Conservation (phyloP, 2,113 vertebrate species). For the Setophaga coronata region DNA sequence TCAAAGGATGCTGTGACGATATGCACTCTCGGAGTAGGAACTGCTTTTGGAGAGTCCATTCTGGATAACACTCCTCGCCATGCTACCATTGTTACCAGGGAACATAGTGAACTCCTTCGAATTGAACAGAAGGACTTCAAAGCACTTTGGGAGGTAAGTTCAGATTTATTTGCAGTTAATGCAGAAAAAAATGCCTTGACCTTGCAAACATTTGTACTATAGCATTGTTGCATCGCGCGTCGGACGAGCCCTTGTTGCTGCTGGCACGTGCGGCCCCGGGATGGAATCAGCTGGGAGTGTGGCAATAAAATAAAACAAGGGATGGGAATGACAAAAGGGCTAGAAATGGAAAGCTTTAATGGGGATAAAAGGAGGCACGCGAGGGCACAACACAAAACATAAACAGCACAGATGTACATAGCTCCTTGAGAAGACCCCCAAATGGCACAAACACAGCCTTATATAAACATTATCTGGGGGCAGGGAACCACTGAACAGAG, state of each 20-base stretch:
- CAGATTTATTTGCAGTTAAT: neutral
- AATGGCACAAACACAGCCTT: neutral
- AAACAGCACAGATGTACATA: neutral
- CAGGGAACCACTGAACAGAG: neutral
- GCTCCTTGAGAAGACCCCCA: neutral
- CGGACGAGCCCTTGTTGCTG: neutral
- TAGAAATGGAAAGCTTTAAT: neutral
- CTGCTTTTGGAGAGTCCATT: conserved; percentile 96
- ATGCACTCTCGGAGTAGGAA: conserved; percentile 94
- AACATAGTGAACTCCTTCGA: conserved; percentile 91
- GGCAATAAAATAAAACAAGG: neutral
- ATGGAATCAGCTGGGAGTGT: neutral
- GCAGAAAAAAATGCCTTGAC: neutral
- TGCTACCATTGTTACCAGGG: conserved; percentile 93
- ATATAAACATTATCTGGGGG: neutral
- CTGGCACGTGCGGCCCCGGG: accelerated
- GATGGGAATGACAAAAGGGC: neutral
- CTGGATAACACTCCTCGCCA: conserved; percentile 96
- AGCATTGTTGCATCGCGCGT: neutral
- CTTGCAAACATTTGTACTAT: neutral
- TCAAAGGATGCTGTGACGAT: conserved; percentile 93
- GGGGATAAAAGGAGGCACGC: accelerated
- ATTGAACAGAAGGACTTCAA: conserved; percentile 96
- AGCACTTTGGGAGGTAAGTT: conserved; percentile 93
- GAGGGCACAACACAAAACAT: neutral